Conservation (phyloP, 2,113 vertebrate species). For the Tragelaphus strepsiceros region DNA sequence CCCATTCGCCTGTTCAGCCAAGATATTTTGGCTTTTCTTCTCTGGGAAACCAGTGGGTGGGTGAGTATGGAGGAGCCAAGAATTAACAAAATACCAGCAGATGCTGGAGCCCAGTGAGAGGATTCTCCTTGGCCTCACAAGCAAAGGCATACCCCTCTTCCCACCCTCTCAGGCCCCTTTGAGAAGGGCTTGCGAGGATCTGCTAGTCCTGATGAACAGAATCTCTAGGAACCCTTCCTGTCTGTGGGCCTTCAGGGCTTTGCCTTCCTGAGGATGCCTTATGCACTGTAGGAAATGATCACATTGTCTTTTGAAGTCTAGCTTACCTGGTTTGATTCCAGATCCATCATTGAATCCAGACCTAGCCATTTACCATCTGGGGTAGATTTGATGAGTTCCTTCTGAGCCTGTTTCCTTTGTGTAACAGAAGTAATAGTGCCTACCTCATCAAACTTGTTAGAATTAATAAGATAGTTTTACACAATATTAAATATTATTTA, state of each 20-base stretch:
- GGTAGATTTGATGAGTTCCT: background rate
- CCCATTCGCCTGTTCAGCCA: slow-evolving; percentile 57
- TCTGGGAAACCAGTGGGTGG: slow-evolving; percentile 76
- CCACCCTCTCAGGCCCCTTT: background rate
- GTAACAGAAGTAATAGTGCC: background rate
- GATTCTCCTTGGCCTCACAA: background rate
- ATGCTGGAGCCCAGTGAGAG: slow-evolving; percentile 34
- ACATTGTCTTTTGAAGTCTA: background rate
- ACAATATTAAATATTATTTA: background rate
- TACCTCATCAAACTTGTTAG: background rate
- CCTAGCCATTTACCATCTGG: background rate
- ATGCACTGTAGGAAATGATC: background rate
- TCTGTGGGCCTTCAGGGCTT: background rate
- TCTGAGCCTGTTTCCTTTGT: background rate
- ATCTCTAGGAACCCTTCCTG: background rate
- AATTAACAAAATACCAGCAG: slow-evolving; percentile 68
- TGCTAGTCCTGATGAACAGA: background rate
- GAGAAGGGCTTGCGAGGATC: background rate
- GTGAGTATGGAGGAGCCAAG: slow-evolving; percentile 43
- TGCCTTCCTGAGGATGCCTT: background rate
- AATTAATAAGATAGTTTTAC: background rate
- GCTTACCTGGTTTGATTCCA: background rate
- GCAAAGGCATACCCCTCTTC: background rate
- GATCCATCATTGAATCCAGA: background rate
- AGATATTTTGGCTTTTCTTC: slow-evolving; percentile 65